Percentiles rank a stretch among this genome's conserved stretches.
phyloP scores from a whole-genome alignment of 2,888 invertebrate species.

The Eutolmus rufibarbis region DNA sequence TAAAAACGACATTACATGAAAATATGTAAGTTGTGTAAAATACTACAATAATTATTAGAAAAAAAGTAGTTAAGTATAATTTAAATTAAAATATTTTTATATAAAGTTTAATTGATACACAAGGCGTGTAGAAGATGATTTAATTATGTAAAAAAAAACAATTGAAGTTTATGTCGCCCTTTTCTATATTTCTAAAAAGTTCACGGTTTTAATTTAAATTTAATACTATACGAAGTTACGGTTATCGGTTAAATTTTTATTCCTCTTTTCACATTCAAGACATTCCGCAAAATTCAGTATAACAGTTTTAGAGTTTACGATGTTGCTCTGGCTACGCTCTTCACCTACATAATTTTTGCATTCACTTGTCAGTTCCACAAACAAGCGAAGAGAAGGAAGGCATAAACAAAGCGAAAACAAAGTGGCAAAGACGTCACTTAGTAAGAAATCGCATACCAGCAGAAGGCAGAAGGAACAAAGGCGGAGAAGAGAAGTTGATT shows the following conservation, averaged over 20 bases:
- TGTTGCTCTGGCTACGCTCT: background rate
- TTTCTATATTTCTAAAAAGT: too few species aligned
- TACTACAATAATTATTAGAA: too few species aligned
- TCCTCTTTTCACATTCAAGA: background rate
- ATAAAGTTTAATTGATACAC: too few species aligned
- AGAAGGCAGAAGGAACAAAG: background rate
- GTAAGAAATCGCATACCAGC: constrained; percentile 5
- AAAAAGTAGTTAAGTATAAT: too few species aligned
- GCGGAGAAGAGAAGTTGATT: background rate
- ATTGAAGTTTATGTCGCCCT: too few species aligned
- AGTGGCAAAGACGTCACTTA: constrained; percentile 18
- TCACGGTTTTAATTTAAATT: too few species aligned
- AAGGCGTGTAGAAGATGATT: too few species aligned
- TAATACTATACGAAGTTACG: too few species aligned
- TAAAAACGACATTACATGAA: too few species aligned
- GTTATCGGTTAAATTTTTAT: background rate
- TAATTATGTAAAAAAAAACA: too few species aligned
- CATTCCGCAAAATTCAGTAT: background rate
- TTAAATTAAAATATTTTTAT: too few species aligned
- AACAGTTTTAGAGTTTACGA: background rate
- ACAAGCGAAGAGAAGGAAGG: background rate
- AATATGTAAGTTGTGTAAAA: too few species aligned
- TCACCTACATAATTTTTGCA: background rate
- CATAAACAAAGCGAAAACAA: constrained; percentile 18
- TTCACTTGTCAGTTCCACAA: background rate